phyloP scores from a whole-genome alignment of 2,888 invertebrate genomes.

The Dioctria rufipes region DNA sequence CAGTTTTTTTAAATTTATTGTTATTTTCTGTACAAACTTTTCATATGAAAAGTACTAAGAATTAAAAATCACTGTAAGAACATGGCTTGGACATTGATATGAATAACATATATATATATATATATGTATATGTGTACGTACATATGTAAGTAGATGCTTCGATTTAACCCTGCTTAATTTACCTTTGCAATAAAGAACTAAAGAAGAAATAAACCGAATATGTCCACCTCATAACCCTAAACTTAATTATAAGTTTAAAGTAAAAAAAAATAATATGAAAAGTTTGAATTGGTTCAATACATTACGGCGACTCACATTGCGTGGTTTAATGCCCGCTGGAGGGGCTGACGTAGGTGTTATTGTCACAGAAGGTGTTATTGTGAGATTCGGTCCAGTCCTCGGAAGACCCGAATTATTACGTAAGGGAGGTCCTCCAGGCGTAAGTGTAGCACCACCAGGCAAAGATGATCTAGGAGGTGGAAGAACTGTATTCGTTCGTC shows the following conservation, averaged over 20 bases:
- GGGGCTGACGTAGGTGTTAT: slow-evolving; percentile 84
- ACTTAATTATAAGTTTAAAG: not conserved
- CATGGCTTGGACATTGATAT: too few relatives aligned
- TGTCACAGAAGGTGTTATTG: slow-evolving; percentile 81
- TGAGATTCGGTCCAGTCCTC: slow-evolving; percentile 72
- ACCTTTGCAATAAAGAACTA: too few relatives aligned
- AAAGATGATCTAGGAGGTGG: slow-evolving; percentile 72
- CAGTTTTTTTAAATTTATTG: too few relatives aligned
- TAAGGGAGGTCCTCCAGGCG: slow-evolving; percentile 71
- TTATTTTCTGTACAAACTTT: too few relatives aligned
- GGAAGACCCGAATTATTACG: slow-evolving; percentile 66
- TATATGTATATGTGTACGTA: too few relatives aligned
- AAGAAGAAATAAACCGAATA: too few relatives aligned
- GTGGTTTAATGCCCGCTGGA: slow-evolving; percentile 72
- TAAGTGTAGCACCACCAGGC: slow-evolving; percentile 77
- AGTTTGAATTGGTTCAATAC: slow-evolving; percentile 66
- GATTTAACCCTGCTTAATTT: too few relatives aligned
- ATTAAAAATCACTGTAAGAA: too few relatives aligned
- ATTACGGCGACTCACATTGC: slow-evolving; percentile 73
- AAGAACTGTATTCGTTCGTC: slow-evolving; percentile 64
- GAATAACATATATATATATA: too few relatives aligned
- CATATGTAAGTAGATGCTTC: too few relatives aligned
- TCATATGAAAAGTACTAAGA: too few relatives aligned
- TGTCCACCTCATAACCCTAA: not conserved
- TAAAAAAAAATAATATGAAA: not conserved